A percentile compares a stretch with the other conserved stretches of the same genome.
Conservation (phyloP, 1,140 invertebrate species). For the Telenomus remus region DNA sequence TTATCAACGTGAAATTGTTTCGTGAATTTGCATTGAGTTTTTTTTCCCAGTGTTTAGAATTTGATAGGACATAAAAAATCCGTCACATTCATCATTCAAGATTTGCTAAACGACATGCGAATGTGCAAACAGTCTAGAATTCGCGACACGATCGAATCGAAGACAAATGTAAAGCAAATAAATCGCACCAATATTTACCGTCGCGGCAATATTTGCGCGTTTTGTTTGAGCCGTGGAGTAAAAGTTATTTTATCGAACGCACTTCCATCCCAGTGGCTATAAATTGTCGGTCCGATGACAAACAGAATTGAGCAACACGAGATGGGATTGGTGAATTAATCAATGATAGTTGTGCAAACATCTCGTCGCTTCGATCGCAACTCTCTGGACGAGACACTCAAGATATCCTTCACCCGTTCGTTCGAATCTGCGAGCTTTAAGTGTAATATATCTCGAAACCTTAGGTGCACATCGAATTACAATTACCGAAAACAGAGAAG, state of each 20-base stretch:
- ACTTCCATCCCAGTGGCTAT: constrained; percentile 13
- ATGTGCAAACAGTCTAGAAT: constrained; percentile 14
- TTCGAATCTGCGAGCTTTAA: constrained; percentile 47
- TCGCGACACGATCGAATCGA: constrained; percentile 3
- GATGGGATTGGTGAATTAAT: constrained; percentile 30
- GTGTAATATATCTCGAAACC: constrained; percentile 53
- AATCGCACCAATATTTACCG: constrained; percentile 42
- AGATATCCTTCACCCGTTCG: neutral
- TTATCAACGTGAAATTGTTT: too few species aligned
- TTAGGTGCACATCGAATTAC: constrained; percentile 50
- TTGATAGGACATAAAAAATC: neutral
- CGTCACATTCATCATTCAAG: neutral
- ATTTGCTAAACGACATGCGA: constrained; percentile 6
- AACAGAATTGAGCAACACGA: constrained; percentile 27
- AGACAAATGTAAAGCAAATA: constrained; percentile 47
- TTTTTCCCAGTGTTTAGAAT: neutral
- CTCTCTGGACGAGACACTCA: neutral
- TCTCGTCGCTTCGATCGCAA: constrained; percentile 3
- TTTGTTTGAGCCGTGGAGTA: constrained; percentile 21
- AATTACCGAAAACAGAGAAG: constrained; percentile 56
- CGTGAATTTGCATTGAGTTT: neutral
- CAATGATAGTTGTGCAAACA: constrained; percentile 39
- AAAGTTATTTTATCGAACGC: constrained; percentile 35
- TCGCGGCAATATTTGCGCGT: constrained; percentile 9
- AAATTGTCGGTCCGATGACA: constrained; percentile 31